phyloP scores from a whole-genome alignment of 2,797 vertebrate genomes.

The Bucorvus abyssinicus region DNA sequence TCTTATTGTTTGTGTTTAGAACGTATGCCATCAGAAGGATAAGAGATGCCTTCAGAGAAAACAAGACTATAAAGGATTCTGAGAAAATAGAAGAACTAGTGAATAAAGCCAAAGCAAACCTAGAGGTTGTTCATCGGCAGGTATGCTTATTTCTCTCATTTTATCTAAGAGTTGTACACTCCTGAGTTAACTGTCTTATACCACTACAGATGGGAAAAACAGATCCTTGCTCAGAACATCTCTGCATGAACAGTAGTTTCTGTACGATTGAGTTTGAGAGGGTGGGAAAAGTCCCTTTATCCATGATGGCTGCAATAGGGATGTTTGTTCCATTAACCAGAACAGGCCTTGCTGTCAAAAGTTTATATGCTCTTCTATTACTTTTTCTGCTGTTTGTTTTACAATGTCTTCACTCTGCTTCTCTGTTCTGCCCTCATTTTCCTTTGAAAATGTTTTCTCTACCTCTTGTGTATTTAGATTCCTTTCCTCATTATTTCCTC shows the following conservation, averaged over 20 bases:
- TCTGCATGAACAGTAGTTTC: not conserved
- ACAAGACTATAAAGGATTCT: slow-evolving; percentile 82
- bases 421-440: not conserved
- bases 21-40: slow-evolving; percentile 88
- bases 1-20: slow-evolving; percentile 73
- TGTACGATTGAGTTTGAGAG: not conserved
- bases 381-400: not conserved
- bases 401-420: not conserved
- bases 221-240: not conserved
- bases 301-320: not conserved
- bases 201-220: not conserved
- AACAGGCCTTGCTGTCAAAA: not conserved
- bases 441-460: not conserved
- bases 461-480: not conserved
- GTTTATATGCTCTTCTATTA: not conserved
- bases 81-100: slow-evolving; percentile 80
- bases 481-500: not conserved
- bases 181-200: not conserved
- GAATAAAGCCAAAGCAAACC: slow-evolving; percentile 79
- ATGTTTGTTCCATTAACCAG: not conserved
- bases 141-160: slow-evolving; percentile 70
- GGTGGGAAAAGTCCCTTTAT: not conserved
- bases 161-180: not conserved
- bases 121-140: slow-evolving; percentile 88
- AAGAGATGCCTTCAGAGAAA: slow-evolving; percentile 92